Base-by-base conservation (phyloP, 2,113 vertebrate genomes). In the Platichthys stellatus region DNA sequence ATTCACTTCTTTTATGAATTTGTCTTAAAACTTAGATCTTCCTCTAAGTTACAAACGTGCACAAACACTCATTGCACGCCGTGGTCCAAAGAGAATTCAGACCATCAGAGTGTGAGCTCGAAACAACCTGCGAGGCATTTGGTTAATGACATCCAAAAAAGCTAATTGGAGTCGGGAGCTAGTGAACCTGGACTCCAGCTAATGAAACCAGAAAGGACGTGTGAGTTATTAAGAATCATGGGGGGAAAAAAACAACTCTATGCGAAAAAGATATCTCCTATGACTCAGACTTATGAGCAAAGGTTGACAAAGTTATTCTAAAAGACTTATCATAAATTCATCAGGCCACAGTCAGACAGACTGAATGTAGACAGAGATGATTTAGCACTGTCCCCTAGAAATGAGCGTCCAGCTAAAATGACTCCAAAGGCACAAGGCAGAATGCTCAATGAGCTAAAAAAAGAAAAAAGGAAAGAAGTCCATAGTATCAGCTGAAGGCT, bases 311-410 rank as follows among this genome's bases (percentile, higher is more conserved):
- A 67, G 45, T 61, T 24, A n/a, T 57, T 51, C 66, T 63, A 28
- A 26, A n/a, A 49, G 45, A 72, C 40, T 74, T 43, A 43, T 74
- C 47, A 80, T 49, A 63, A 56, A 74, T 74, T 74, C 63, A 80
- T 56, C 70, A 63, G 63, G 62, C 38, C 38, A 54, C 24, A 47
- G 62, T 45, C 4, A 43, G 63, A 67, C 80, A 76, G 21, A 65
- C 54, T 40, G 53, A 45, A 10, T 43, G 28, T 60, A 20, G 45
- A 47, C 47, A 54, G 26, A 62, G 35, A 66, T 49, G 45, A 69
- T 70, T 24, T 61, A 74, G 35, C n/a, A 20, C 54, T 38, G 13
- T 49, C 53, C 9, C 53, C 43, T 26, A 59, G 51, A 59, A 74
- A 56, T 26, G 38, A 59, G 20, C 1, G 7, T 31, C 40, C 65